Percentiles rank a stretch among this genome's conserved stretches.
These are phyloP conservation scores for Ceuthmochares aereus DNA, from an alignment of 2,113 vertebrate genomes.

Conservation along the genomic window DNA sequence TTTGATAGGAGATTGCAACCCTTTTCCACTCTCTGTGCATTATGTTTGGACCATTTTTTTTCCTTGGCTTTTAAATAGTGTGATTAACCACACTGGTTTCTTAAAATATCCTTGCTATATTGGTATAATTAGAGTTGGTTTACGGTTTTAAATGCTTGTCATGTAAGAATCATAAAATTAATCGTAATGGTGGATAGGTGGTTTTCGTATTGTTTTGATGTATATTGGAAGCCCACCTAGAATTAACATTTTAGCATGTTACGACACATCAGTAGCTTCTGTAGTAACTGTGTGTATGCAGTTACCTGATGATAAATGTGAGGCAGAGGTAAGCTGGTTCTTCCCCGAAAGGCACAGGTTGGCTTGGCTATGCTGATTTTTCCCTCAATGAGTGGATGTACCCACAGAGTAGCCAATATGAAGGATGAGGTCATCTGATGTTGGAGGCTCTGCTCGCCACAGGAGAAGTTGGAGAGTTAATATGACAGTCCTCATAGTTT, in stretches of 20 bases:
- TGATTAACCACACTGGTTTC: constrained; percentile 1
- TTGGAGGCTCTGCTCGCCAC: neutral
- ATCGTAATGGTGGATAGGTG: neutral
- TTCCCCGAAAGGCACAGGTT: neutral
- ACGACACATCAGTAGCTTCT: neutral
- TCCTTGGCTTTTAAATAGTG: neutral
- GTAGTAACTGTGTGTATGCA: neutral
- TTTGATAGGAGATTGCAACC: neutral
- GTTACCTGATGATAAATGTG: accelerated
- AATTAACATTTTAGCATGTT: neutral
- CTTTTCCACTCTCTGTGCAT: neutral
- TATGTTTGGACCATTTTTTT: neutral
- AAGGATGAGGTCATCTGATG: neutral
- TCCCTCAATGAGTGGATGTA: neutral
- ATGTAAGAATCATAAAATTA: neutral
- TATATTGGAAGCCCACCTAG: neutral
- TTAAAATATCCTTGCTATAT: neutral
- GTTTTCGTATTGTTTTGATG: neutral
- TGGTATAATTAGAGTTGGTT: neutral
- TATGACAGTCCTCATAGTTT: accelerated
- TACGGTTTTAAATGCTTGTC: neutral
- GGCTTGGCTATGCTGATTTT: neutral
- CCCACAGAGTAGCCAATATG: accelerated
- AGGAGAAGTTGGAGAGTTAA: neutral
- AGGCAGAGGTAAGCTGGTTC: neutral